A percentile compares a stretch with the other conserved stretches of the same genome.
phyloP scores from a whole-genome alignment of 2,113 vertebrate genomes.

The Cephalopterus ornatus region DNA sequence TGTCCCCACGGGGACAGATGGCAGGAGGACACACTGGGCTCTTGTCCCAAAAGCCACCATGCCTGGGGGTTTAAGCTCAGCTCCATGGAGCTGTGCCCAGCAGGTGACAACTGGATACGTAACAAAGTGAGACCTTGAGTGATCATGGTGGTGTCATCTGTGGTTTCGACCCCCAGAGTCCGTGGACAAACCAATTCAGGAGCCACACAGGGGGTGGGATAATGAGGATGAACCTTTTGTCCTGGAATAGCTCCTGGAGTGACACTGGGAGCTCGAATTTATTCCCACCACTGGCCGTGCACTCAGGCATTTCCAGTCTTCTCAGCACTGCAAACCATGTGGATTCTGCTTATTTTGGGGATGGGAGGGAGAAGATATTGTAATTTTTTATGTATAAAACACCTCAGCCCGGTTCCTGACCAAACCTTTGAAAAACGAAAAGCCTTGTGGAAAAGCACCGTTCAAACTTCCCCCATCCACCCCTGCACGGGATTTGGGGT shows the following conservation, averaged over 20 bases:
- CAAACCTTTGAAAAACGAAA: background rate
- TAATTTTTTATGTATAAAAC: background rate
- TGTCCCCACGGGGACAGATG: background rate
- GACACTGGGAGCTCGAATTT: background rate
- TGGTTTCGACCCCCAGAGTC: background rate
- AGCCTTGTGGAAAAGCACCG: rapidly evolving
- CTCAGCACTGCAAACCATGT: background rate
- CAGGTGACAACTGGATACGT: rapidly evolving
- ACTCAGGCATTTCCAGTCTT: background rate
- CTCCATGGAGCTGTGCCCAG: background rate
- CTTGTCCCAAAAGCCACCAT: rapidly evolving
- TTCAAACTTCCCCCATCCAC: background rate
- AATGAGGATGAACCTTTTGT: background rate
- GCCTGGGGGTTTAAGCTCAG: background rate
- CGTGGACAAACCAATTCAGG: rapidly evolving
- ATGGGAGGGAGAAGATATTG: rapidly evolving
- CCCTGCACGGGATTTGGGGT: rapidly evolving
- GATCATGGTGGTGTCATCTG: rapidly evolving
- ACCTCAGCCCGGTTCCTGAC: background rate
- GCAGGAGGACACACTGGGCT: background rate
- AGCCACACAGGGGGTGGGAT: background rate
- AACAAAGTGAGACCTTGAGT: rapidly evolving
- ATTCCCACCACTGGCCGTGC: rapidly evolving
- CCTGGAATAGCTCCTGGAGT: background rate
- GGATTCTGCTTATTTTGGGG: background rate